Base-by-base conservation (phyloP, 2,888 invertebrate genomes). In the Bombylius discolor region DNA sequence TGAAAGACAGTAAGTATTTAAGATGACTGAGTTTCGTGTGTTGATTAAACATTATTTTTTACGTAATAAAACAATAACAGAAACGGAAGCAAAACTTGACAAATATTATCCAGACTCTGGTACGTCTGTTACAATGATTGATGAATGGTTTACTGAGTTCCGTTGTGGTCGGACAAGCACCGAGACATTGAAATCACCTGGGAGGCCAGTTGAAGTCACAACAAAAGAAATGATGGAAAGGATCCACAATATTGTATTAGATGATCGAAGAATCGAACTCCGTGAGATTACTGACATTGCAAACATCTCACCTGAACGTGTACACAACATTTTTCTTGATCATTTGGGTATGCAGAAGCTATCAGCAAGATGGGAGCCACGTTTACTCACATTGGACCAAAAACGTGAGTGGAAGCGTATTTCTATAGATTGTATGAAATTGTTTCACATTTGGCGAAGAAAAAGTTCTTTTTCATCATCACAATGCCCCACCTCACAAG, bases 281-380 rank as follows among this genome's bases (percentile, higher is more conserved):
- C 62, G 64, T 56, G 61, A 68, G 62, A 62, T 64, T 61, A 65
- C 63, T 59, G 61, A 65, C 62, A 64, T 59, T 48, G 62, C 64
- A 61, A 36, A 56, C 23, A 51, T 51, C 5, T 56, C 51, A 51
- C 1, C 62, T 56, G 63, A 62, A 48, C 50, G 58, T 47, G 61
- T 60, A 55, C 53, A 42, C 62, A 58, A 63, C 61, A 65, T 64
- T 56, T 59, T 65, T 46, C 61, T 63, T 59, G 62, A 66, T 60
- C 53, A 58, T 56, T 66, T 65, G 60, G 62, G 60, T 55, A 64
- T 67, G 65, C 65, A 56, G 62, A 67, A 68, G 63, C 60, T 67
- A 47, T 66, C 64, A 49, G 66, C 64, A 51, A 54, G 67, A 64
- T 68, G 66, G 67, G 65, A 68, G 65, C 67, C 67, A 60, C 67